These are phyloP conservation scores for Callorhinus ursinus DNA, from an alignment of 2,113 vertebrate genomes.

Conservation along the genomic window DNA sequence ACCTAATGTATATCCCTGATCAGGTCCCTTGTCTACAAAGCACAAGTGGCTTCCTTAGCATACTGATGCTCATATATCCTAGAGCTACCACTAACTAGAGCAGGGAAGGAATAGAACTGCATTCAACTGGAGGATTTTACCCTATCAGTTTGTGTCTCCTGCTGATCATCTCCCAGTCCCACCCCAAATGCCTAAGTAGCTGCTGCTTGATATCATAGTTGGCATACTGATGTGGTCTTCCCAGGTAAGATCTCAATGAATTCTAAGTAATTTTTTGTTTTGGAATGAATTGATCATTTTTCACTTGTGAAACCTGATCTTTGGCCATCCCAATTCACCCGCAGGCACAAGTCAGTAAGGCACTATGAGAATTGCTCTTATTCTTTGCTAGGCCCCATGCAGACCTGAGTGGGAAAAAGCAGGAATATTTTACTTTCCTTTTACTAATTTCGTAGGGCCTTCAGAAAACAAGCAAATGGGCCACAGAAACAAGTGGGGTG, in stretches of 20 bases:
- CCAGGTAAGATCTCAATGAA: constrained; percentile 33
- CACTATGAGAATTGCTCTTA: background rate
- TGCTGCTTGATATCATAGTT: background rate
- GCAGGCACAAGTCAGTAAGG: background rate
- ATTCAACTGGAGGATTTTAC: background rate
- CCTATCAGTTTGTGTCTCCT: background rate
- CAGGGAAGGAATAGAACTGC: background rate
- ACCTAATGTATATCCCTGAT: background rate
- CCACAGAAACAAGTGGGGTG: background rate
- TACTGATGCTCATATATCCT: background rate
- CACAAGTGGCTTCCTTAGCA: background rate
- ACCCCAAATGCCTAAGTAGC: background rate
- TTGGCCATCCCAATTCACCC: background rate
- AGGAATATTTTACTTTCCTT: constrained; percentile 45
- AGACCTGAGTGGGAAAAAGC: background rate
- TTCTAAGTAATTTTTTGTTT: constrained; percentile 33
- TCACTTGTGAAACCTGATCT: constrained; percentile 11
- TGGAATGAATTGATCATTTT: background rate
- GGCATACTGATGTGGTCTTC: constrained; percentile 25
- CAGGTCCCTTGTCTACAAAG: background rate
- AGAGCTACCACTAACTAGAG: background rate
- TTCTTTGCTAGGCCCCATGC: constrained; percentile 15
- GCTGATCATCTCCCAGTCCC: background rate
- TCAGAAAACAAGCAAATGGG: constrained; percentile 3
- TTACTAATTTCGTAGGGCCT: background rate